A percentile compares a stretch with the other conserved stretches of the same genome.
These are phyloP conservation scores for Montipora capricornis DNA, from an alignment of 64 coral and sea anemone genomes.

Conservation along the genomic window DNA sequence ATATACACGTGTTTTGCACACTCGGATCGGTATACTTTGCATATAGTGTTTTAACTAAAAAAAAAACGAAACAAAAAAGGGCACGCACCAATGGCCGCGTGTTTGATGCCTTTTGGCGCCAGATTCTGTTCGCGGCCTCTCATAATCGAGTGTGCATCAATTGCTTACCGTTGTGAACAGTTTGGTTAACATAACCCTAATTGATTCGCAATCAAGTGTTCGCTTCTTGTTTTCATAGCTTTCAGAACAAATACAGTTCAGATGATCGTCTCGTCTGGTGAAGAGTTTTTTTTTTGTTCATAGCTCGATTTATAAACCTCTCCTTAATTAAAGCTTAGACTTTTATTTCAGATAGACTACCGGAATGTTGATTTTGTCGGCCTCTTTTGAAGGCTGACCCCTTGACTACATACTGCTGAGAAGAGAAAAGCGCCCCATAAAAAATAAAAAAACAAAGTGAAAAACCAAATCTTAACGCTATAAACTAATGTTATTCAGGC, in stretches of 20 bases:
- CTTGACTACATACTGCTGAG: not conserved
- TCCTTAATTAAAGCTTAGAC: not conserved
- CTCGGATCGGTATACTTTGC: too few species aligned
- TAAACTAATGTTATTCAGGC: too few species aligned
- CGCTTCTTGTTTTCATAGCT: not conserved
- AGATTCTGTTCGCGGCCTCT: conserved; percentile 27
- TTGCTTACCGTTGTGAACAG: conserved; percentile 1
- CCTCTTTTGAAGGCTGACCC: not conserved
- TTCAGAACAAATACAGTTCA: not conserved
- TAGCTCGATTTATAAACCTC: too few species aligned
- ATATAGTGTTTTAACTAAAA: too few species aligned
- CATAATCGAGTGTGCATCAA: not conserved
- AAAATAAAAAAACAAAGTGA: too few species aligned
- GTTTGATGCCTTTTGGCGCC: not conserved
- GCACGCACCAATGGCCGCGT: not conserved
- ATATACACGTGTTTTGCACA: too few species aligned
- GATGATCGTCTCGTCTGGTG: not conserved
- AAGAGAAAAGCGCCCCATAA: not conserved
- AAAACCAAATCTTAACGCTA: too few species aligned
- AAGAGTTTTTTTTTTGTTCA: not conserved
- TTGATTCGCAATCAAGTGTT: not conserved
- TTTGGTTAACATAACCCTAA: not conserved
- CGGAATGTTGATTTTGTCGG: not conserved
- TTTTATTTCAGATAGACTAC: not conserved
- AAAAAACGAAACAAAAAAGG: not conserved